Evolutionary conservation across 2,797 vertebrate genomes (phyloP), one percentile per base, ranked within the genome.

Genomic region (Cyclopterus lumpus): DNA sequence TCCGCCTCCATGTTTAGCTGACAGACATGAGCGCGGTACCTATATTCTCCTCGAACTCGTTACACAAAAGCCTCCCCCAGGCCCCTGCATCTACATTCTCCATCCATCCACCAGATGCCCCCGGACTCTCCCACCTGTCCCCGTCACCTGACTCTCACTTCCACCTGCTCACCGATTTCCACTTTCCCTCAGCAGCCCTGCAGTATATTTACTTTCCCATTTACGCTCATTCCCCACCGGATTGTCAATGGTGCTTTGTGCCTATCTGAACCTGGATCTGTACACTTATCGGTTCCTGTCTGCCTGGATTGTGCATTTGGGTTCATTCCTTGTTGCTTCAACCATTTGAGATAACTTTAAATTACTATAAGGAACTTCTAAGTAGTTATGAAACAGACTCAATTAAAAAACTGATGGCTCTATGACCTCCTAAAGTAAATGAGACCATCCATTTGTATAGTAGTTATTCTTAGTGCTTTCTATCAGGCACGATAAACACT

Each of bases 41-140:
- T 57, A 8, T 20, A 46, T 40, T 49, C 36, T 9, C 34, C 8
- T 36, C 36, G 9, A 38, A 38, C 36, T 38, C 36, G 10, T 12
- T 38, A 38, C 36, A 38, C 36, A 38, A 40, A 40, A 14, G 38
- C 34, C 36, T 36, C 15, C 64, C n/a, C 22, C 20, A 20, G 40
- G 46, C 32, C 10, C 8, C 16, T 53, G 48, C 49, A 54, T 54
- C 26, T 53, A 24, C 65, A 40, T 28, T 40, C 49, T 54, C 22
- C 34, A 38, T 26, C 49, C 22, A 5, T 42, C 65, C 36, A 42
- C 65, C 36, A 28, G 36, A 30, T 53, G 46, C 46, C 30, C 46
- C 66, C 63, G 22, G 51, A 66, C 36, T 54, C n/a, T 53, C n/a
- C 64, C 64, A 40, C 16, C 49, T 26, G 32, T 38, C 34, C 64